Evolutionary conservation across 2,797 vertebrate genomes (phyloP), one percentile per base, ranked within the genome.

Genomic region (Taeniopygia guttata): DNA sequence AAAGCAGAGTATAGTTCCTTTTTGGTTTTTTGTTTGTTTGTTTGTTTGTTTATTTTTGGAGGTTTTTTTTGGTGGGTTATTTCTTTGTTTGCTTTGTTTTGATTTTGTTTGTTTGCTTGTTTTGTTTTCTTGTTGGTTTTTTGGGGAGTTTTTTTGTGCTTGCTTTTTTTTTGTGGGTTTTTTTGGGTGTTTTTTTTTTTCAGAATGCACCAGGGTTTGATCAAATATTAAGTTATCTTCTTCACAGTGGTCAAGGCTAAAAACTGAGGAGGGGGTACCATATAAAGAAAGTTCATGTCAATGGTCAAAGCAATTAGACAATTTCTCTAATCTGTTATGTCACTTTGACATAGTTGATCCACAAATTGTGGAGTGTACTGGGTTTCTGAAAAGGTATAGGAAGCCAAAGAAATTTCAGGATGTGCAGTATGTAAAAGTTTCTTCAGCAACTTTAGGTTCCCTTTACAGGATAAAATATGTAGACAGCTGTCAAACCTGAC

Each of bases 61-160:
- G 8, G 8, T 12, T 22, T 18, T 19, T 27, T 26, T 15, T 45
- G 45, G 13, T 46, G 45, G 8, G 22, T 26, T 26, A 27, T 11
- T 22, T 40, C 6, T 9, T 48, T 22, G 4, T 7, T 15, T n/a
- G 2, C 3, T 7, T 26, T 6, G 14, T 7, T 20, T n/a, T n/a
- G 7, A 14, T 36, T 26, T 72, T 7, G 11, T 11, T 22, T 40
- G 11, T 5, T 54, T 48, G 23, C 12, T 38, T 20, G 23, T 5
- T 21, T 23, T 10, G 10, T 36, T 58, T 38, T 59, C 8, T 59
- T 38, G 8, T 18, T 59, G 17, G 43, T 15, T 58, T 56, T 38
- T 27, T n/a, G n/a, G n/a, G n/a, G 8, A 16, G 14, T 2, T 14
- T 27, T 27, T 51, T 15, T 51, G 20, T 45, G 5, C 10, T 27